A percentile compares a stretch with the other conserved stretches of the same genome.
phyloP scores from a whole-genome alignment of 2,113 vertebrate species.

The Dolichallabes microphthalmus region DNA sequence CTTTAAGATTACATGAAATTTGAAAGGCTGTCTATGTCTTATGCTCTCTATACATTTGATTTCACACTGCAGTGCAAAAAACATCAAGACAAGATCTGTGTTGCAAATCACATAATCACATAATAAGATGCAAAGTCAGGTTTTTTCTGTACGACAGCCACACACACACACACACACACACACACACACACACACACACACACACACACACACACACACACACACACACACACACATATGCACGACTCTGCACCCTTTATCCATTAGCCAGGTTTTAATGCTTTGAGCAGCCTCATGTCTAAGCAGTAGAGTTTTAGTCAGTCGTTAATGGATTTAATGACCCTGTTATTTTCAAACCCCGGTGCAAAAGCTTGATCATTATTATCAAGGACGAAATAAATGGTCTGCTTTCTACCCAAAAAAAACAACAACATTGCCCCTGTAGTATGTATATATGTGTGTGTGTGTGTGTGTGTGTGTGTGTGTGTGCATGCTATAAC shows the following conservation, averaged over 20 bases:
- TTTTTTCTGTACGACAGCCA: not conserved
- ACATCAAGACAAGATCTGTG: not conserved
- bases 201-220: not conserved
- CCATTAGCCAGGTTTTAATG: slow-evolving; percentile 37
- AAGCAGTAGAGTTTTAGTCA: slow-evolving; percentile 29
- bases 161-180: not conserved
- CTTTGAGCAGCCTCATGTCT: slow-evolving; percentile 29
- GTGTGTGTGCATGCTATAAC: slow-evolving; percentile 15
- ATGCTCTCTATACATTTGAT: not conserved
- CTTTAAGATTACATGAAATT: not conserved
- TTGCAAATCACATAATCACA: not conserved
- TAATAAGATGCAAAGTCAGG: not conserved
- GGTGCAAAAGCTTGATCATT: slow-evolving; percentile 33
- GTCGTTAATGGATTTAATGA: slow-evolving; percentile 50
- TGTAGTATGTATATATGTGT: slow-evolving; percentile 8
- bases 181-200: not conserved
- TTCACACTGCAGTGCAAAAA: not conserved
- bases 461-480: not conserved
- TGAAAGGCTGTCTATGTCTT: not conserved
- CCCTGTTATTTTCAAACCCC: slow-evolving; percentile 20
- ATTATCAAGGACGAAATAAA: slow-evolving; percentile 6
- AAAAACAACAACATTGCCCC: not conserved
- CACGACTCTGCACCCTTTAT: not conserved
- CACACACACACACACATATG: slow-evolving; percentile 17
- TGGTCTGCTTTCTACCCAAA: not conserved